These are phyloP conservation scores for Melanotaenia duboulayi DNA, from an alignment of 2,113 vertebrate genomes.

Conservation along the genomic window DNA sequence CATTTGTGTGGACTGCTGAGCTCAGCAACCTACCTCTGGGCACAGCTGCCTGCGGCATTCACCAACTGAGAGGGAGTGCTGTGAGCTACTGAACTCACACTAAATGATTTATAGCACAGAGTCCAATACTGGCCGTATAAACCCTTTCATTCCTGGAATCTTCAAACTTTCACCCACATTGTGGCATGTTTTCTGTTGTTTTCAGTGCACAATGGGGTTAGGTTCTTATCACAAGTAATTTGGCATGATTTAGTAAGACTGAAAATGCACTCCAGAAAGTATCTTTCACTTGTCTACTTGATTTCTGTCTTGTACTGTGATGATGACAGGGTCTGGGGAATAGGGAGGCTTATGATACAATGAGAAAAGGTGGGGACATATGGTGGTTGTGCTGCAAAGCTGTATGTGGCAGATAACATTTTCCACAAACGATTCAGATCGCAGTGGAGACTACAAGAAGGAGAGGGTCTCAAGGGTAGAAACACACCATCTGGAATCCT, in stretches of 20 bases:
- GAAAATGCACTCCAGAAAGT: constrained; percentile 11
- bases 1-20: constrained; percentile 1
- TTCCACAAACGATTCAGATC: constrained; percentile 56
- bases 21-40: not conserved
- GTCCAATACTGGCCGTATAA: not conserved
- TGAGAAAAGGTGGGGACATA: constrained; percentile 62
- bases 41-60: not conserved
- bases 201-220: not conserved
- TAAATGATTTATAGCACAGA: constrained; percentile 9
- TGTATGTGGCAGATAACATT: constrained; percentile 74
- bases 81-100: not conserved
- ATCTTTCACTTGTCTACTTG: constrained; percentile 6
- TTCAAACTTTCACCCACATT: rapidly evolving
- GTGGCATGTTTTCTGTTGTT: not conserved
- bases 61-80: constrained; percentile 4
- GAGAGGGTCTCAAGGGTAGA: constrained; percentile 64
- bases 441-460: constrained; percentile 53
- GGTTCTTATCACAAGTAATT: not conserved
- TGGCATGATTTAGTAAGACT: not conserved
- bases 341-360: constrained; percentile 22
- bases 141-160: not conserved
- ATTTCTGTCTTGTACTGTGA: constrained; percentile 5
- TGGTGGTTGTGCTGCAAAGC: constrained; percentile 63
- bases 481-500: constrained; percentile 72
- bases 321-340: not conserved